Percentiles rank a stretch among this genome's conserved stretches.
Evolutionary conservation across 1,140 invertebrate genomes (phyloP).

Genomic region (Atopsyche davidsoni): DNA sequence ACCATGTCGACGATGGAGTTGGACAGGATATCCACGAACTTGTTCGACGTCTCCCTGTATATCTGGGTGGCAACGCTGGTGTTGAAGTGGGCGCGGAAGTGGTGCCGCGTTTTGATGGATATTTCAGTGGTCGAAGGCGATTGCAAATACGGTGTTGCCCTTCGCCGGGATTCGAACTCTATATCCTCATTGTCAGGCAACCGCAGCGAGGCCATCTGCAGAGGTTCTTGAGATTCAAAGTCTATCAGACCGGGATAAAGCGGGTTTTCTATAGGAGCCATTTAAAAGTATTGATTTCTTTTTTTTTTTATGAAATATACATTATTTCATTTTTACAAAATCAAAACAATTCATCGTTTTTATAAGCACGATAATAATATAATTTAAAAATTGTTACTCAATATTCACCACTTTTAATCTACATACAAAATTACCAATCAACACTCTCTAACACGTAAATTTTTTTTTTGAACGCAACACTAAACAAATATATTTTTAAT

Average conservation of each 20-base stretch:
- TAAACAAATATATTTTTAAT: no score
- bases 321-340: no score
- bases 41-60: constrained; percentile 32
- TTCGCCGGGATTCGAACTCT: constrained; percentile 38
- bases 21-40: constrained; percentile 46
- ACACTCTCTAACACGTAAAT: no score
- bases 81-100: constrained; percentile 26
- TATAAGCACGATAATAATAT: no score
- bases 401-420: no score
- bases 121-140: constrained; percentile 10
- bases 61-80: constrained; percentile 15
- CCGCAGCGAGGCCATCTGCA: constrained; percentile 45
- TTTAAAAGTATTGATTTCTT: constrained; percentile 16
- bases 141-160: constrained; percentile 20
- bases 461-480: no score
- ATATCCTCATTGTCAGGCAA: constrained; percentile 47
- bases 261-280: constrained; percentile 10
- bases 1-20: constrained; percentile 49
- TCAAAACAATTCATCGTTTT: no score
- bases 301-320: no score
- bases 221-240: constrained; percentile 33
- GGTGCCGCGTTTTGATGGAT: constrained; percentile 20
- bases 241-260: constrained; percentile 16
- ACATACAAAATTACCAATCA: no score
- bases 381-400: no score